These are phyloP conservation scores for Blastobasis adustella DNA, from an alignment of 2,888 invertebrate genomes.

Conservation along the genomic window DNA sequence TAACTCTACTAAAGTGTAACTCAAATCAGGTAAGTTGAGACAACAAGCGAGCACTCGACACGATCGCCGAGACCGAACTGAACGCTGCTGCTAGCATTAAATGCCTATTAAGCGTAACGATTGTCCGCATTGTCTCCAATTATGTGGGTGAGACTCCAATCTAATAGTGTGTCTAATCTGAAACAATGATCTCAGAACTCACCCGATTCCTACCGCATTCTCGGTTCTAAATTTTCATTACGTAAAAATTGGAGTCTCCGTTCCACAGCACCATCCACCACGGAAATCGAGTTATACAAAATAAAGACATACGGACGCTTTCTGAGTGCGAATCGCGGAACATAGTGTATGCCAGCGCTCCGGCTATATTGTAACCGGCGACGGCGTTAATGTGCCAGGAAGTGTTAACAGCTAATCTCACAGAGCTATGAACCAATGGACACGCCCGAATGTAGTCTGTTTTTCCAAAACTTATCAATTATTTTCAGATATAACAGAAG, in stretches of 20 bases:
- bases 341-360: neutral
- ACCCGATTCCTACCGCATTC: neutral
- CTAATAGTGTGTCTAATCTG: neutral
- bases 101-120: too few species aligned
- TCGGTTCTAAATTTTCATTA: constrained; percentile 3
- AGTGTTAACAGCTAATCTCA: constrained; percentile 24
- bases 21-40: too few species aligned
- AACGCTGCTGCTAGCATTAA: too few species aligned
- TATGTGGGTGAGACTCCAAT: too few species aligned
- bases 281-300: too few species aligned
- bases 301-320: too few species aligned
- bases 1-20: too few species aligned
- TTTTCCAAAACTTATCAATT: neutral
- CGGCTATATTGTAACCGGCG: constrained; percentile 29
- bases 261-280: too few species aligned
- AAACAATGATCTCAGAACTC: neutral
- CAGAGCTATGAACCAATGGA: constrained; percentile 9
- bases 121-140: too few species aligned
- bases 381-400: constrained; percentile 27
- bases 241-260: neutral
- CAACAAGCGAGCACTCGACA: too few species aligned
- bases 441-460: neutral
- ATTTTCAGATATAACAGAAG: neutral
- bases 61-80: too few species aligned
- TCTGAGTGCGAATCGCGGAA: neutral